phyloP scores from a whole-genome alignment of 2,797 vertebrate species.

The Eulemur albifrons region DNA sequence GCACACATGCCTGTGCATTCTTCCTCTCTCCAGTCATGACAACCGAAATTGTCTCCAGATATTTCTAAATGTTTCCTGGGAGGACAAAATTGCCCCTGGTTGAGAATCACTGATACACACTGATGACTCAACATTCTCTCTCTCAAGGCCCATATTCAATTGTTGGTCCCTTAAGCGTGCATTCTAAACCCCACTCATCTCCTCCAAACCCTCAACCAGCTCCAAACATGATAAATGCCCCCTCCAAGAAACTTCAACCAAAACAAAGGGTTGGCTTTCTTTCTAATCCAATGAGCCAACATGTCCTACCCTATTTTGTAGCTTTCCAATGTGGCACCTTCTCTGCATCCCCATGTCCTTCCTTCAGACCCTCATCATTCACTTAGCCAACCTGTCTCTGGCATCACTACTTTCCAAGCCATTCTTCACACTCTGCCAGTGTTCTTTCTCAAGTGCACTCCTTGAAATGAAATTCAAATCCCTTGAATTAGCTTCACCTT shows the following conservation, averaged over 20 bases:
- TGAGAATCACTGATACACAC: neutral
- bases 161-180: neutral
- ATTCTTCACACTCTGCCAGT: neutral
- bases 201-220: constrained; percentile 1
- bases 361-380: neutral
- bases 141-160: neutral
- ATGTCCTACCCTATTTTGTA: neutral
- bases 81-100: neutral
- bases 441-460: constrained; percentile 12
- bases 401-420: neutral
- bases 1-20: neutral
- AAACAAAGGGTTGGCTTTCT: constrained; percentile 1
- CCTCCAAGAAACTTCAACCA: neutral
- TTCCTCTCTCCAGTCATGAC: neutral
- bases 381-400: neutral
- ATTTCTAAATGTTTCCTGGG: neutral
- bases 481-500: neutral
- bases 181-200: neutral
- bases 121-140: neutral
- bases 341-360: neutral
- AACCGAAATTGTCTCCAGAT: constrained; percentile 1
- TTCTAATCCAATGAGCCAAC: neutral
- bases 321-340: neutral
- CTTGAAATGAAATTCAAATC: constrained; percentile 27
- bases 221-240: neutral